Evolutionary conservation across 2,888 invertebrate genomes (phyloP).

Genomic region (Lasiommata megera): DNA sequence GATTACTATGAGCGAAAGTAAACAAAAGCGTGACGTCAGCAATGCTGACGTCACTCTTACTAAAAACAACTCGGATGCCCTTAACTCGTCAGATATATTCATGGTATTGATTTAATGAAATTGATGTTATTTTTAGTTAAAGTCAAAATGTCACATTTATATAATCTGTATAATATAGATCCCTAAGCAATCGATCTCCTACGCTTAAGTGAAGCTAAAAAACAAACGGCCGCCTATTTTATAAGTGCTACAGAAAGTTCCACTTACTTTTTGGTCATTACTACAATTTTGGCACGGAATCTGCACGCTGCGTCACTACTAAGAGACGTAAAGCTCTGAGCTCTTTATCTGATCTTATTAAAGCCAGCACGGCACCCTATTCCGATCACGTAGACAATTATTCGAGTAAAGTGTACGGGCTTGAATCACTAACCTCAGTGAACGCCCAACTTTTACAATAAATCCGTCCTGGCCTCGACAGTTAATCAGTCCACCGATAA

Average conservation of each 20-base stretch:
- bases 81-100: too few species aligned
- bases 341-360: conserved; percentile 74
- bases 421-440: conserved; percentile 78
- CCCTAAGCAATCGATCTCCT: too few species aligned
- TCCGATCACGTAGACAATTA: conserved; percentile 81
- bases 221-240: not conserved
- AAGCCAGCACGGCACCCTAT: conserved; percentile 65
- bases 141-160: too few species aligned
- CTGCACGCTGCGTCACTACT: conserved; percentile 24
- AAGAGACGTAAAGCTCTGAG: conserved; percentile 33
- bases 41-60: too few species aligned
- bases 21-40: too few species aligned
- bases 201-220: not conserved
- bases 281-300: conserved; percentile 17
- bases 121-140: too few species aligned
- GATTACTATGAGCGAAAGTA: too few species aligned
- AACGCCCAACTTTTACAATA: conserved; percentile 81
- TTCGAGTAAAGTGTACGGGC: conserved; percentile 78
- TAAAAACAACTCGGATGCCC: too few species aligned
- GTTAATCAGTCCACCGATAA: conserved; percentile 80
- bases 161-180: too few species aligned
- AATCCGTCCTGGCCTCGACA: conserved; percentile 78
- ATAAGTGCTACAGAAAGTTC: not conserved
- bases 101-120: too few species aligned
- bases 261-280: not conserved